These are phyloP conservation scores for Choristoneura fumiferana DNA, from an alignment of 1,140 invertebrate genomes.

Conservation along the genomic window DNA sequence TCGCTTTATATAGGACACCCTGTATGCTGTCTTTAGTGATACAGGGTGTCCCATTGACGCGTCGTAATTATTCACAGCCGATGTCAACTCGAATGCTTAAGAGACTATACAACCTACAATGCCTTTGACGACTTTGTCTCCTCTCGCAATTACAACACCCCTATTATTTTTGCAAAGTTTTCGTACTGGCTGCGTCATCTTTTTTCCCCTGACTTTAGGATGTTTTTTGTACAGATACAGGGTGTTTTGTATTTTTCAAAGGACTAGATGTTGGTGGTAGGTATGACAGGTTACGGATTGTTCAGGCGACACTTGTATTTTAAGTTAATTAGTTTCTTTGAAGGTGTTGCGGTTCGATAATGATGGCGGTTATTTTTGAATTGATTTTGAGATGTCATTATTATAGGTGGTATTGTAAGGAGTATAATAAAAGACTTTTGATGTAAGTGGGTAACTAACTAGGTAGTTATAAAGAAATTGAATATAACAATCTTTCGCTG, in stretches of 20 bases:
- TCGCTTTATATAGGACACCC: conserved; percentile 40
- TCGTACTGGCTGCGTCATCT: neutral
- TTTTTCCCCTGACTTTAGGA: neutral
- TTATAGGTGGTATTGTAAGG: too few relatives aligned
- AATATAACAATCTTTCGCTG: too few relatives aligned
- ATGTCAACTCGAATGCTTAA: conserved; percentile 67
- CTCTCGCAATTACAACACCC: conserved; percentile 71
- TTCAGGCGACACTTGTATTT: conserved; percentile 15
- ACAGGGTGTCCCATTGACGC: conserved; percentile 53
- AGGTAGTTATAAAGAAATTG: too few relatives aligned
- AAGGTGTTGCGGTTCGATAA: conserved; percentile 1
- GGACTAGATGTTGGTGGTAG: conserved; percentile 13
- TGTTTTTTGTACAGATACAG: neutral
- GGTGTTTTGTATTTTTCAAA: neutral
- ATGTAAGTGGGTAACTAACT: too few relatives aligned
- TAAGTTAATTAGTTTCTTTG: conserved; percentile 9
- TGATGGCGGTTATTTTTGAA: neutral
- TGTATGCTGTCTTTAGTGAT: conserved; percentile 19
- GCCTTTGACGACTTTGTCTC: conserved; percentile 72
- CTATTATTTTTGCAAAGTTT: conserved; percentile 49
- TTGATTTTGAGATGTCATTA: too few relatives aligned
- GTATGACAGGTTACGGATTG: conserved; percentile 23
- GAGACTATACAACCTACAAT: conserved; percentile 67
- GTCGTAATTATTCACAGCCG: conserved; percentile 59
- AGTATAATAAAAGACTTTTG: too few relatives aligned